Base-by-base conservation (phyloP, 2,113 vertebrate genomes). In the Oophaga pumilio region DNA sequence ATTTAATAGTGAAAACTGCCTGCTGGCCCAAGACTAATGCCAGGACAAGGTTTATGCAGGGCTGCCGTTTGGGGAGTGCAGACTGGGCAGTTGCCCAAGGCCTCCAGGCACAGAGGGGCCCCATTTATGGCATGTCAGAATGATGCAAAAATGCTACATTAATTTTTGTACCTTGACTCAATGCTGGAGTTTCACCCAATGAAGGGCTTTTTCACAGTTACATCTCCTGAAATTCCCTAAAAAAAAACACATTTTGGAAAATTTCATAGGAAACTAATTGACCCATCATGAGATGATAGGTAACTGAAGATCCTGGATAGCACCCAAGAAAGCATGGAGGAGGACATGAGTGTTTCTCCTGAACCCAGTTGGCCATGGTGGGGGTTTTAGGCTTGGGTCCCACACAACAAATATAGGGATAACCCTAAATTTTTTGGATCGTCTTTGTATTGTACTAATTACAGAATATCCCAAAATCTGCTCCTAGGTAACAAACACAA, bases 401-500 rank as follows among this genome's bases (percentile, higher is more conserved):
- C 9, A 66, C 22, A n/a, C 8, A 66, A 66, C 15, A 43, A 18
- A 8, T 9, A 12, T 17, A 73, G 1, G 10, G 7, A 73, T 73
- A 73, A 73, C 20, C 69, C 69, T 73, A 17, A 18, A 33, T 74
- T 4, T 73, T 50, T 22, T 22, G 28, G 3, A 50, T 0, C 9
- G 0, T 18, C 28, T 73, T 73, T 9, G 24, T 66, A 22, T 43
- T 43, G 28, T 26, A 53, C 24, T 59, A 24, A 14, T 86, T 57
- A 56, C 59, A 69, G n/a, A 89, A 64, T 69, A 9, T 14, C 87
- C 33, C 90, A 86, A 90, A 15, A 56, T 60, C n/a, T 53, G 7
- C 49, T 15, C 24, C 9, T 93, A 99, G 98, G 97, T 91, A 99
- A 99, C 95, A 99, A 99, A 93, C 98, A 99, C 94, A 99, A 99